These are phyloP conservation scores for Chitala chitala DNA, from an alignment of 2,113 vertebrate species.

Conservation along the genomic window DNA sequence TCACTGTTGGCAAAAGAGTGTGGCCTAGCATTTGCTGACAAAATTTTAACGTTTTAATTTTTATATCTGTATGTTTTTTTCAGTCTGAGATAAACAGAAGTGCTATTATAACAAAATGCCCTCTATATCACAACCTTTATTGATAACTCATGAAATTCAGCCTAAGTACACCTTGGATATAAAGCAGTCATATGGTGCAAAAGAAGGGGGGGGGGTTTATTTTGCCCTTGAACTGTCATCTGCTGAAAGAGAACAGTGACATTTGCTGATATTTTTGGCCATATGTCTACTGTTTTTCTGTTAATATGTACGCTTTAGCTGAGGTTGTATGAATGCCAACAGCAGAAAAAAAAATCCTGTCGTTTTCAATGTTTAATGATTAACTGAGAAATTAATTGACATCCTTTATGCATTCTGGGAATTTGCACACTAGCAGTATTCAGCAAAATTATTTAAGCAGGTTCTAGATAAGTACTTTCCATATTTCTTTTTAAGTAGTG, in stretches of 20 bases:
- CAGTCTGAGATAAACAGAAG: background rate
- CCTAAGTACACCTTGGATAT: background rate
- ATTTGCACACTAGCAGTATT: slow-evolving; percentile 21
- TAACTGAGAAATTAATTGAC: background rate
- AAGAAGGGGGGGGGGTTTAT: background rate
- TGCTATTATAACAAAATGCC: background rate
- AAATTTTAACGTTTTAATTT: background rate
- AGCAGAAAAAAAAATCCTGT: background rate
- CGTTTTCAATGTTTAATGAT: background rate
- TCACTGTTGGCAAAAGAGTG: too few relatives aligned
- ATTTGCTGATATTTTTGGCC: background rate
- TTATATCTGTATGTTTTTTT: background rate
- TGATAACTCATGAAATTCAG: background rate
- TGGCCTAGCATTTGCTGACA: background rate
- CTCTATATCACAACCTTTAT: background rate
- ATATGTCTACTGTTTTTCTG: background rate
- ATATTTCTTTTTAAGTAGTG: slow-evolving; percentile 20
- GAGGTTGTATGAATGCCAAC: background rate
- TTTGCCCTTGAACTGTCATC: background rate
- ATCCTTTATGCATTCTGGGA: slow-evolving; percentile 5
- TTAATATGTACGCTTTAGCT: background rate
- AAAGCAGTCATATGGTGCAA: background rate
- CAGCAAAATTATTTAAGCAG: slow-evolving; percentile 9
- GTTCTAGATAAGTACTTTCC: slow-evolving; percentile 21
- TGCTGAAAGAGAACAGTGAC: background rate